Evolutionary conservation across 2,888 invertebrate genomes (phyloP).

Genomic region (Troides aeacus): DNA sequence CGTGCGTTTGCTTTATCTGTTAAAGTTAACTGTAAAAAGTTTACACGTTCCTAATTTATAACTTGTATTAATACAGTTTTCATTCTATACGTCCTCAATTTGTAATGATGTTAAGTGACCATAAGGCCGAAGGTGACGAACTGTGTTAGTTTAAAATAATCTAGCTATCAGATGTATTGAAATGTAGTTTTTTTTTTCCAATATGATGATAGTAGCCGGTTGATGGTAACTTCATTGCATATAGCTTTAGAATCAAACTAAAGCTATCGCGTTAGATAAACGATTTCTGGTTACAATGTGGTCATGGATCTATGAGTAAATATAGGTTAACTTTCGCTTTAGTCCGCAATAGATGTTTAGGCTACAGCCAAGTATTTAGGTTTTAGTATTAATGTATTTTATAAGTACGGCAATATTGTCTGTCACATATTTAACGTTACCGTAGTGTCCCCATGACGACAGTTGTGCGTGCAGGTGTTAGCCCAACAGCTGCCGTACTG

Average conservation of each 20-base stretch:
- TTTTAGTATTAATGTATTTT: too few relatives aligned
- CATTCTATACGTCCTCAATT: not conserved
- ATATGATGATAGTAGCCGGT: not conserved
- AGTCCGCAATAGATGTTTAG: too few relatives aligned
- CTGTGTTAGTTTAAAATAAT: not conserved
- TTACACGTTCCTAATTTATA: not conserved
- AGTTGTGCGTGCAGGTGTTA: conserved; percentile 65
- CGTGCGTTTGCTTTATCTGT: conserved; percentile 8
- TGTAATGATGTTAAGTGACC: not conserved
- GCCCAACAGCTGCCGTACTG: conserved; percentile 51
- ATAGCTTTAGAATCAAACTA: too few relatives aligned
- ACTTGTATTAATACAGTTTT: not conserved
- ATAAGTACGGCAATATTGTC: not conserved
- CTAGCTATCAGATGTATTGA: not conserved
- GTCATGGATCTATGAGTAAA: too few relatives aligned
- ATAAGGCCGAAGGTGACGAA: not conserved
- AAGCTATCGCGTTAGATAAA: not conserved
- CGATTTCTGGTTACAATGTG: not conserved
- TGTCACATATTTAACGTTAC: conserved; percentile 49
- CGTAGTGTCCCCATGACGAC: conserved; percentile 50
- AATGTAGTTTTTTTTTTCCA: not conserved
- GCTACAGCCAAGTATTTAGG: too few relatives aligned
- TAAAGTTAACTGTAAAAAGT: conserved; percentile 11
- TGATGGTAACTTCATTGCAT: not conserved
- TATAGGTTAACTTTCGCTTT: too few relatives aligned